These are phyloP conservation scores for Scaeva pyrastri DNA, from an alignment of 2,888 invertebrate species.

Conservation along the genomic window DNA sequence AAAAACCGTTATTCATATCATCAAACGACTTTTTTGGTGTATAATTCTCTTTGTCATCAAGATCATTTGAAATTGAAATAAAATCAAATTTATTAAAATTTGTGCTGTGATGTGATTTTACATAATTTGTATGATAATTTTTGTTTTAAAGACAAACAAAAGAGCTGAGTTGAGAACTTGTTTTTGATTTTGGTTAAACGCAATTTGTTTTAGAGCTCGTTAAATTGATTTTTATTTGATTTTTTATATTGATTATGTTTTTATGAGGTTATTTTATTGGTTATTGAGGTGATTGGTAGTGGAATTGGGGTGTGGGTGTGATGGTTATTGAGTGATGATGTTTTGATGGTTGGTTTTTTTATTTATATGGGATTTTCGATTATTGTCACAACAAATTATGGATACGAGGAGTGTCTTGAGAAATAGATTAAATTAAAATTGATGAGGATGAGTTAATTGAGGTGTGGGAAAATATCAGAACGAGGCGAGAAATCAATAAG, in stretches of 20 bases:
- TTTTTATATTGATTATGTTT: constrained; percentile 32
- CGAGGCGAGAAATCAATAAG: too few species aligned
- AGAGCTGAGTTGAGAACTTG: constrained; percentile 62
- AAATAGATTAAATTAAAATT: too few species aligned
- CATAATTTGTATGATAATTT: constrained; percentile 48
- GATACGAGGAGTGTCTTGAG: neutral
- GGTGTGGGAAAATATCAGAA: too few species aligned
- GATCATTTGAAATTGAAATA: constrained; percentile 28
- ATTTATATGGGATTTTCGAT: neutral
- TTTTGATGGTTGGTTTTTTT: neutral
- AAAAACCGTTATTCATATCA: constrained; percentile 18
- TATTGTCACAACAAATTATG: neutral
- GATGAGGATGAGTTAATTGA: too few species aligned
- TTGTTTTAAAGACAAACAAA: constrained; percentile 35
- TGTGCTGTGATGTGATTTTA: constrained; percentile 26
- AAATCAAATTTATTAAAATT: constrained; percentile 7
- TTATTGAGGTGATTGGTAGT: neutral
- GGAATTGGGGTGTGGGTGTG: neutral
- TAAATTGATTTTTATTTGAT: constrained; percentile 49
- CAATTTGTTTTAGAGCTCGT: constrained; percentile 53
- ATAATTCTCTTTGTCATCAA: constrained; percentile 26
- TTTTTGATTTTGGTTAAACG: constrained; percentile 36
- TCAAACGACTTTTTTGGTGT: neutral
- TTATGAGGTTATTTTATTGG: constrained; percentile 32
- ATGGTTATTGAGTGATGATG: constrained; percentile 1